Evolutionary conservation across 2,797 vertebrate species (phyloP), one percentile per base, ranked within the genome.

Genomic region (Semotilus atromaculatus): DNA sequence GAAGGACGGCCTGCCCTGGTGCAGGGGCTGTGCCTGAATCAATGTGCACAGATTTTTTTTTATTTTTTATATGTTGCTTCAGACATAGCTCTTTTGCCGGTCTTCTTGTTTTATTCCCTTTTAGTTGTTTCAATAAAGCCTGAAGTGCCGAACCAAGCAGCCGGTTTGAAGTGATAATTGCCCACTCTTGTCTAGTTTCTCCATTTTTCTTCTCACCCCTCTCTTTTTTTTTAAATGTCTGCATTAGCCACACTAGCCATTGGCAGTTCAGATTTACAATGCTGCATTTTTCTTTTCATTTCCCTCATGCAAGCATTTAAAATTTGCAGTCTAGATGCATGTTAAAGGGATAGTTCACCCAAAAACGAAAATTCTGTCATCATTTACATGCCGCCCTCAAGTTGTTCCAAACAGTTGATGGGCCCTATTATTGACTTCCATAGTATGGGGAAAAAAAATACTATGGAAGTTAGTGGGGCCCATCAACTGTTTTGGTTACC

Each of bases 91-190:
- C 60, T 84, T 85, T 87, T 86, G 89, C 90, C 84, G 87, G 89
- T 91, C 89, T 85, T 92, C 89, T 89, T 90, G 81, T 91, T 90
- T 80, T 74, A 45, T 74, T 92, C 84, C 85, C 88, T 90, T 87
- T 87, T 89, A 87, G 91, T 93, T 93, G 92, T 93, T 93, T 92
- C 92, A 93, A 90, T 94, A 93, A 93, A 92, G 90, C 91, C 89
- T 84, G 87, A 89, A 91, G 91, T 90, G 85, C 81, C 87, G 87
- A 85, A 91, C 92, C 89, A 88, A 84, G 87, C 76, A 82, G 89
- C 62, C 84, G 86, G 89, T 94, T 93, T 93, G 91, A 93, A 92
- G 93, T 93, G 92, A 91, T 93, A 94, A 93, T 94, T 93, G 91
- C 89, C 92, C 89, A 90, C 89, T 91, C 92, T 93, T 90, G 90